Percentiles rank a stretch among this genome's conserved stretches.
These are phyloP conservation scores for Oxytorus armatus DNA, from an alignment of 2,888 invertebrate genomes.

Conservation along the genomic window DNA sequence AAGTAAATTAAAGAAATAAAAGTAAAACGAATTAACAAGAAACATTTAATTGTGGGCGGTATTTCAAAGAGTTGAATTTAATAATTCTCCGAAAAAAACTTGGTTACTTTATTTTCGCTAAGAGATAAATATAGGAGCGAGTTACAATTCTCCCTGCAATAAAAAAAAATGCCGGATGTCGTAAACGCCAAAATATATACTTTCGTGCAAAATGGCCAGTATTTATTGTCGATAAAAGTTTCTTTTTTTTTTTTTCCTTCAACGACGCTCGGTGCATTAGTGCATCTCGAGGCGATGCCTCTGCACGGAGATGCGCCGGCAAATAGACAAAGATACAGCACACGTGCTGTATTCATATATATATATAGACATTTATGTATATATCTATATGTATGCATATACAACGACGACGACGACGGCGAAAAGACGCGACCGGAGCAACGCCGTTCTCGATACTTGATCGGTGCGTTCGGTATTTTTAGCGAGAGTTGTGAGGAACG, in stretches of 20 bases:
- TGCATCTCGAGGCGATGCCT: constrained; percentile 37
- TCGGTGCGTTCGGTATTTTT: constrained; percentile 78
- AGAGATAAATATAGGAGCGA: constrained; percentile 21
- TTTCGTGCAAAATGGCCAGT: constrained; percentile 32
- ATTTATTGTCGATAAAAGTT: constrained; percentile 54
- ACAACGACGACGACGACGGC: constrained; percentile 36
- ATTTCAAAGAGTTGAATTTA: neutral
- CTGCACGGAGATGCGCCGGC: constrained; percentile 24
- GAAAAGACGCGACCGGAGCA: constrained; percentile 62
- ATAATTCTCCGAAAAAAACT: constrained; percentile 13
- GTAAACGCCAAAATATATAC: constrained; percentile 33
- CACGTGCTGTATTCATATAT: constrained; percentile 47
- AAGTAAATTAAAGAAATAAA: neutral
- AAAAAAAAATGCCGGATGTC: constrained; percentile 49
- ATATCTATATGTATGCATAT: constrained; percentile 8
- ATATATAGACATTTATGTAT: constrained; percentile 9
- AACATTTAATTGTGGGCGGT: neutral
- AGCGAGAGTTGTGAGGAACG: constrained; percentile 68
- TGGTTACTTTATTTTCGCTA: neutral
- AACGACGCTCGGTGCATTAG: constrained; percentile 34
- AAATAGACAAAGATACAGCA: constrained; percentile 42
- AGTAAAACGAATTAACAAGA: neutral
- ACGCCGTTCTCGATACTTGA: constrained; percentile 78
- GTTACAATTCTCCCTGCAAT: constrained; percentile 2
- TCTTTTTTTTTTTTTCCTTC: neutral